Evolutionary conservation across 2,113 vertebrate genomes (phyloP).

Genomic region (Astatoreochromis straeleni): DNA sequence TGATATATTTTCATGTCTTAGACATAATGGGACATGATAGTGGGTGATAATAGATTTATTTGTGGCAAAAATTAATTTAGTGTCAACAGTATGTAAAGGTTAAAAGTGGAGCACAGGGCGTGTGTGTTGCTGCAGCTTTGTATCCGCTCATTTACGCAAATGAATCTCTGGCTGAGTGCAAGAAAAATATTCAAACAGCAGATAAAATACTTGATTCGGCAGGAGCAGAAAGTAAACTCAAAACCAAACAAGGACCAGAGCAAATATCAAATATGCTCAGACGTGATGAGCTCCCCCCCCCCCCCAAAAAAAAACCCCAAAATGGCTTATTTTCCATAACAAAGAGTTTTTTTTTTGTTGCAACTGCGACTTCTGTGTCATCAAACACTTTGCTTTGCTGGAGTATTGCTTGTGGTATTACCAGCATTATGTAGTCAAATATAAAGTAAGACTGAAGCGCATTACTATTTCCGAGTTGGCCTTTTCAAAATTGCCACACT

Average conservation of each 20-base stretch:
- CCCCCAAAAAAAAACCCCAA: neutral
- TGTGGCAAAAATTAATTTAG: neutral
- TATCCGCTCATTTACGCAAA: constrained; percentile 52
- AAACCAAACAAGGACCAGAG: constrained; percentile 2
- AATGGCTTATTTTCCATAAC: constrained; percentile 52
- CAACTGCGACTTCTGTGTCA: constrained; percentile 12
- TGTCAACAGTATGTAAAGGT: neutral
- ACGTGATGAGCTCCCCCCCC: constrained; percentile 1
- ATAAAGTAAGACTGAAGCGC: neutral
- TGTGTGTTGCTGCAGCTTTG: constrained; percentile 35
- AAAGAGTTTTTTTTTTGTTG: constrained; percentile 21
- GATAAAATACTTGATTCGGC: constrained; percentile 37
- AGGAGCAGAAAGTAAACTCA: constrained; percentile 4
- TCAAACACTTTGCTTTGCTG: constrained; percentile 1
- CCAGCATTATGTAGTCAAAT: neutral
- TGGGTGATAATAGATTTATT: neutral
- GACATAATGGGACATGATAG: neutral
- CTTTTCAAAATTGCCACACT: neutral
- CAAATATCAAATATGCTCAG: constrained; percentile 44
- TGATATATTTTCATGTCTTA: neutral
- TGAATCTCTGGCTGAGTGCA: constrained; percentile 30
- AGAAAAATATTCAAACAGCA: constrained; percentile 43
- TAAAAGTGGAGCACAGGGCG: constrained; percentile 42
- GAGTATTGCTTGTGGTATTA: neutral
- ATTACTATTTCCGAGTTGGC: neutral